A percentile compares a stretch with the other conserved stretches of the same genome.
Conservation (phyloP, 2,113 vertebrate species). For the Willisornis vidua region DNA sequence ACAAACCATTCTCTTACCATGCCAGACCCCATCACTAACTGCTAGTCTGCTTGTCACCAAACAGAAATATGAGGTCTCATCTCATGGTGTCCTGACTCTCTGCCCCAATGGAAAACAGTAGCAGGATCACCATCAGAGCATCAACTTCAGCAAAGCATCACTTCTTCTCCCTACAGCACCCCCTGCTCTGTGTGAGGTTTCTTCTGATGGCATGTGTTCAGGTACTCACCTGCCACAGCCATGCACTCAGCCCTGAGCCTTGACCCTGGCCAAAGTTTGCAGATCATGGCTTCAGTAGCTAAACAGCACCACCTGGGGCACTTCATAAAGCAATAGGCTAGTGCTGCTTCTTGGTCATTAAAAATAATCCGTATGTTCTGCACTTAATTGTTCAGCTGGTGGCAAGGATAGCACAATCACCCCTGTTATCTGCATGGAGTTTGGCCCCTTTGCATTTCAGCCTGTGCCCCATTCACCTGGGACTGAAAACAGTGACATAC, state of each 20-base stretch:
- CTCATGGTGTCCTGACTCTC: background rate
- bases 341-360: background rate
- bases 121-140: background rate
- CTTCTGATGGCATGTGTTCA: background rate
- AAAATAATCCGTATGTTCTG: background rate
- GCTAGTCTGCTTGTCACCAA: background rate
- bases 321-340: background rate
- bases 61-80: background rate
- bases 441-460: background rate
- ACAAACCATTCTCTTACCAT: background rate
- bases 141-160: background rate
- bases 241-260: background rate
- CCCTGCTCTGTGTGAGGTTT: background rate
- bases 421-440: slow-evolving; percentile 6
- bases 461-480: background rate
- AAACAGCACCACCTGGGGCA: slow-evolving; percentile 14
- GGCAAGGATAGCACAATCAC: background rate
- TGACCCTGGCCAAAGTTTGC: background rate
- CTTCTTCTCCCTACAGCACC: background rate
- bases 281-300: background rate
- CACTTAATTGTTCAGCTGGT: background rate
- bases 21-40: background rate
- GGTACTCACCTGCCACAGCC: background rate
- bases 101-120: background rate
- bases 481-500: background rate